Evolutionary conservation across 1,140 invertebrate genomes (phyloP), one percentile per base, ranked within the genome.

Genomic region (Neelides sp.): DNA sequence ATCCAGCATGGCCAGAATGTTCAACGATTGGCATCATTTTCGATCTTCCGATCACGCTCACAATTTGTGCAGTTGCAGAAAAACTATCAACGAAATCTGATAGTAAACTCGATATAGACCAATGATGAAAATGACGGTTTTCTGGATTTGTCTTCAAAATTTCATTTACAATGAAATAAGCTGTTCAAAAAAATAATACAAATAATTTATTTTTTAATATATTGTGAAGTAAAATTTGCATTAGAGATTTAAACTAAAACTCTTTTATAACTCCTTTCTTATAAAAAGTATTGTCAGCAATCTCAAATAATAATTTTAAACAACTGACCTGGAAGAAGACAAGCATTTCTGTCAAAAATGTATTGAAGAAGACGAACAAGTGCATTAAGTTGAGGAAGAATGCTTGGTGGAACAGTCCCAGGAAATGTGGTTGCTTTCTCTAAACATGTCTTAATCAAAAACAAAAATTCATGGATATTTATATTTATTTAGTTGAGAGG

Each of bases 1-100:
- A 82, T 67, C 87, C 85, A 0, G 83, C 82, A 64, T 86, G 87
- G 13, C 85, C 84, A 40, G 89, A 92, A 26, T 88, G 82, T 58
- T 95, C 91, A 3, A 96, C 89, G 19, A 98, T 84, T 4, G 93
- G 92, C 17, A 93, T 67, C 79, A 96, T 85, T 60, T 83, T 79
- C 4, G 84, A 78, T 59, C 90, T 81, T 0, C 88, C 88, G 60
- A 90, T 81, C 35, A 95, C 87, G 1, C 90, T 85, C 0, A 95
- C 85, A 84, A 96, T 95, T 73, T 95, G 90, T 0, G 91, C 89
- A 44, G 84, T 84, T 17, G 81, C 78, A 51, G 85, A 75, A 66
- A 95, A 96, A 70, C 86, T 88, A 63, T 92, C 85, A 10, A 95
- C 80, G 71, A 94, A 94, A 65, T 78, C 79, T 17, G 85, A 83